Evolutionary conservation across 2,113 vertebrate species (phyloP), one percentile per base, ranked within the genome.

Genomic region (Corythaixoides concolor): DNA sequence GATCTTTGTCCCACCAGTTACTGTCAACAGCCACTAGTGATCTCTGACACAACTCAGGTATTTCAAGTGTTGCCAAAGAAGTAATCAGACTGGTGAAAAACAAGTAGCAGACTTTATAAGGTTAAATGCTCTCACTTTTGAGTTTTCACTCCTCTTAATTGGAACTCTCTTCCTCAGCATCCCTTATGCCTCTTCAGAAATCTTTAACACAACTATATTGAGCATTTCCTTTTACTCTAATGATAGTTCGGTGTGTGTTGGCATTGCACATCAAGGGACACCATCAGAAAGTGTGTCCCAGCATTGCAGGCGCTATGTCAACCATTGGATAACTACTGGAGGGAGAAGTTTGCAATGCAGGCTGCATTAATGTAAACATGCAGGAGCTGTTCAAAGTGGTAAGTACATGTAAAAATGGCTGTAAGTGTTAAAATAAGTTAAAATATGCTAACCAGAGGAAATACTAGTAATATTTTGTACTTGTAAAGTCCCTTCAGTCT

Each of bases 141-240:
- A 92, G 67, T 89, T 94, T 89, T 90, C 53, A 68, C 47, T 93
- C 30, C 43, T 88, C 64, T 68, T 88, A 92, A 80, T 32, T 92
- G 86, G 84, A 90, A 96, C 93, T 83, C 68, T 85, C 68, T 90
- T 93, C 64, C 83, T 90, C 76, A 79, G 66, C 86, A 92, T 89
- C 86, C 76, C 58, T 56, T 66, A 50, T 69, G 50, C 59, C 70
- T 95, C 89, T n/a, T 56, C 4, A 2, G 68, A 96, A 94, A 84
- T 90, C 72, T 89, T 95, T 89, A 93, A 82, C 74, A 84, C 80
- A 93, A 77, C 88, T 84, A 88, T 23, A 92, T 43, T 12, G 64
- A 94, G 80, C 69, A 53, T 55, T 92, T 93, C 83, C 88, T 94
- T 87, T 87, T 64, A 87, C 89, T 94, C 89, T 81, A 55, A 87